Percentiles rank a stretch among this genome's conserved stretches.
Evolutionary conservation across 2,113 vertebrate species (phyloP).

Genomic region (Ornithorhynchus anatinus): DNA sequence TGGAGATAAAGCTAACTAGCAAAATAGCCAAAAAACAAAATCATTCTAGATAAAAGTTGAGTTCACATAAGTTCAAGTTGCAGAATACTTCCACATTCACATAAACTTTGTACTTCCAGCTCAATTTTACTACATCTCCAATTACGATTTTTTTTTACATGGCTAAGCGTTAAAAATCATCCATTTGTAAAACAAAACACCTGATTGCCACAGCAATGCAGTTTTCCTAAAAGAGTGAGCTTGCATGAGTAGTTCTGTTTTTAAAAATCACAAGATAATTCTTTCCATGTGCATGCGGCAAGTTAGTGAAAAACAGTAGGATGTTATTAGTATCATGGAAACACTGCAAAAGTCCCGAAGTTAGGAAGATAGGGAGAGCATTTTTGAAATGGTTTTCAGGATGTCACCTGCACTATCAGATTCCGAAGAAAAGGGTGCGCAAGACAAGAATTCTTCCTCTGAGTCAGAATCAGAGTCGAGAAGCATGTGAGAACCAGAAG

Average conservation of each 20-base stretch:
- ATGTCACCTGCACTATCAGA: slow-evolving; percentile 87
- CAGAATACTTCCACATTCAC: no score
- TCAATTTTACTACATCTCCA: no score
- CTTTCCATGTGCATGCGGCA: slow-evolving; percentile 59
- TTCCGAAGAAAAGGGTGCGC: slow-evolving; percentile 76
- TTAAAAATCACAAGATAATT: slow-evolving; percentile 12
- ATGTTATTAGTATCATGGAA: slow-evolving; percentile 48
- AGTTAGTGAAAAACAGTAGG: slow-evolving; percentile 38
- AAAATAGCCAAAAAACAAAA: no score
- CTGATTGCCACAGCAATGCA: no score
- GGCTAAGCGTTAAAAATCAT: no score
- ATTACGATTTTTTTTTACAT: no score
- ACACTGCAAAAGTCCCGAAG: slow-evolving; percentile 13
- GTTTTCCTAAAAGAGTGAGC: no score
- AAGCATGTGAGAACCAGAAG: slow-evolving; percentile 76
- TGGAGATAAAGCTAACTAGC: no score
- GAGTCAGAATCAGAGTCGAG: slow-evolving; percentile 83
- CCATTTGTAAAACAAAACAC: no score
- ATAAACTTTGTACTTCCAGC: no score
- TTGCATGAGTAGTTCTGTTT: slow-evolving; percentile 6
- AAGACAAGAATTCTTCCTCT: slow-evolving; percentile 80
- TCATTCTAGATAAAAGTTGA: no score
- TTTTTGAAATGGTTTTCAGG: slow-evolving; percentile 45
- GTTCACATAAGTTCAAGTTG: no score
- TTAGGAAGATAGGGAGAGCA: slow-evolving; percentile 30